Conservation (phyloP, 2,888 invertebrate species). For the Andrena fulva region DNA sequence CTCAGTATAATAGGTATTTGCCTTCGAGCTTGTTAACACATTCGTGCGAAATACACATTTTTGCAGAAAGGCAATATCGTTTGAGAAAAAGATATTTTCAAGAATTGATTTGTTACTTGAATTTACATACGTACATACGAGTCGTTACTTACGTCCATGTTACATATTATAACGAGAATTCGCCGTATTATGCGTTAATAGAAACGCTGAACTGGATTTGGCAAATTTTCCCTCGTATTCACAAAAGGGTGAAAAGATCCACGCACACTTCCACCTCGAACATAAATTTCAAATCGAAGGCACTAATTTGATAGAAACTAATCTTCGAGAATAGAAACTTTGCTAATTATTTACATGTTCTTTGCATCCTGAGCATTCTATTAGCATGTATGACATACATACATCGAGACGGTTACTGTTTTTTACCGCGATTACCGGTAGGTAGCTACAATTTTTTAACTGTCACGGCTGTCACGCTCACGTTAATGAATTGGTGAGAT, state of each 20-base stretch:
- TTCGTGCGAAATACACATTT: no score
- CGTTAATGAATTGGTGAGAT: background rate
- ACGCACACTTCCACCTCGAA: background rate
- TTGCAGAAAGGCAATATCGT: no score
- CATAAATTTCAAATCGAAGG: background rate
- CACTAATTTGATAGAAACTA: background rate
- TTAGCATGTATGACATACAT: background rate
- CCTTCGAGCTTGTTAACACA: background rate
- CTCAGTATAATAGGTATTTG: background rate
- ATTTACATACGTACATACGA: background rate
- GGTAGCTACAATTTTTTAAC: background rate
- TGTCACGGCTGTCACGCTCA: background rate
- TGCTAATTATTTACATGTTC: background rate
- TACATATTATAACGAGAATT: slow-evolving; percentile 3
- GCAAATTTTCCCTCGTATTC: slow-evolving; percentile 1
- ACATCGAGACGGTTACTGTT: background rate
- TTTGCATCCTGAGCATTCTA: background rate
- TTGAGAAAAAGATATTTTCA: no score
- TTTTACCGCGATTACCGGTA: background rate
- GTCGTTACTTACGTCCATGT: slow-evolving; percentile 28
- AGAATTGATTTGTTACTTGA: no score
- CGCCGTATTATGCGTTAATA: background rate
- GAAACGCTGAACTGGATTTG: background rate
- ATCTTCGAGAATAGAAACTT: background rate
- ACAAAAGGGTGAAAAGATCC: background rate